A percentile compares a stretch with the other conserved stretches of the same genome.
These are phyloP conservation scores for Spodoptera frugiperda DNA, from an alignment of 1,140 invertebrate genomes.

Conservation along the genomic window DNA sequence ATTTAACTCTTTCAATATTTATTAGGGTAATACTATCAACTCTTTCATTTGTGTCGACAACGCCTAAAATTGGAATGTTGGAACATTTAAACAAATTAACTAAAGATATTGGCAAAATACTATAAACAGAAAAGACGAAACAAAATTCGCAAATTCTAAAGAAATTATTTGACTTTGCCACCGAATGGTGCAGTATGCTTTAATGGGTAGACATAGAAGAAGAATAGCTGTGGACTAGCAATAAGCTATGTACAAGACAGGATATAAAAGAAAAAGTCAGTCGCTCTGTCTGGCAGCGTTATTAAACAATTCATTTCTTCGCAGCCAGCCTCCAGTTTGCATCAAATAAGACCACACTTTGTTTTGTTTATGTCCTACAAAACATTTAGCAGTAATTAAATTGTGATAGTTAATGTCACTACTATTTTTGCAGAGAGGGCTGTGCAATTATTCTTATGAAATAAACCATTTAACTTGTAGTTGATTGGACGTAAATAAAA, in stretches of 20 bases:
- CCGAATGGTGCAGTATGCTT: neutral
- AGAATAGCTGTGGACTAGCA: neutral
- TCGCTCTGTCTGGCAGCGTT: conserved; percentile 1
- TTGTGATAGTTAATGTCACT: conserved; percentile 2
- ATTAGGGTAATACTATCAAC: too few relatives aligned
- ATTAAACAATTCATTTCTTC: conserved; percentile 25
- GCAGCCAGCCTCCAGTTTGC: conserved; percentile 1
- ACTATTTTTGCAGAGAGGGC: neutral
- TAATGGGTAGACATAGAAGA: neutral
- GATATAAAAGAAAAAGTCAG: neutral
- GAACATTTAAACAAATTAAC: too few relatives aligned
- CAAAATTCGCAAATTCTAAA: too few relatives aligned
- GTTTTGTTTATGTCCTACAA: neutral
- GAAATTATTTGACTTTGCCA: too few relatives aligned
- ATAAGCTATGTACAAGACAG: conserved; percentile 1
- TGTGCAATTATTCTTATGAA: too few relatives aligned
- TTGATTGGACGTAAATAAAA: too few relatives aligned
- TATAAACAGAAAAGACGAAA: too few relatives aligned
- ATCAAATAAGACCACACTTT: conserved; percentile 23
- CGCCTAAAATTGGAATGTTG: too few relatives aligned
- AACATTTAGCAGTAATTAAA: conserved; percentile 10
- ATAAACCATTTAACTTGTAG: too few relatives aligned
- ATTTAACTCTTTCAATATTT: too few relatives aligned
- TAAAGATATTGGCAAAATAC: too few relatives aligned
- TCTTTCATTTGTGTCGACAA: too few relatives aligned